Conservation (phyloP, 2,888 invertebrate species). For the Apocheima hispidaria region DNA sequence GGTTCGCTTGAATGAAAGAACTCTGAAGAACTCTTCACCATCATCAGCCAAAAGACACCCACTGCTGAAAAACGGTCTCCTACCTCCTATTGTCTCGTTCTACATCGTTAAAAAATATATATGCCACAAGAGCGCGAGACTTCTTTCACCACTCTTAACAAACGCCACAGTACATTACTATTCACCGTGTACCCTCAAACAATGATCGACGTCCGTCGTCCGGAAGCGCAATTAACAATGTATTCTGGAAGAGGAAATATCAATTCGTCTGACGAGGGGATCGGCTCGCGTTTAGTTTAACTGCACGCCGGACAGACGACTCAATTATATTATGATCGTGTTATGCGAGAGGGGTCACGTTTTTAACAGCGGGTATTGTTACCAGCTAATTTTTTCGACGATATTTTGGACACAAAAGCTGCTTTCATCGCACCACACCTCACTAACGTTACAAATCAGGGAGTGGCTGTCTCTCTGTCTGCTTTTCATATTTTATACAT, state of each 20-base stretch:
- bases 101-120: not conserved
- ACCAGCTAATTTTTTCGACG: not conserved
- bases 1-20: no score
- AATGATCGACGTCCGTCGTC: conserved; percentile 78
- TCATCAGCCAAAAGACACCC: no score
- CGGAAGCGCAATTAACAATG: conserved; percentile 83
- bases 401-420: not conserved
- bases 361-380: conserved; percentile 24
- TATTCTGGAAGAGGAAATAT: conserved; percentile 84
- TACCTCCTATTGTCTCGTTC: not conserved
- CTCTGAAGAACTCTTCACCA: no score
- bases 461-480: not conserved
- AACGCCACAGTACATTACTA: conserved; percentile 37
- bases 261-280: conserved; percentile 78
- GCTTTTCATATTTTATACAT: not conserved
- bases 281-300: conserved; percentile 63
- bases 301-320: conserved; percentile 57
- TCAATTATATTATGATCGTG: conserved; percentile 58
- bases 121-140: not conserved
- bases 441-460: not conserved
- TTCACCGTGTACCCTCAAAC: conserved; percentile 47
- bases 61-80: no score
- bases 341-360: conserved; percentile 31
- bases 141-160: not conserved
- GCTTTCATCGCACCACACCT: not conserved